Evolutionary conservation across 2,888 invertebrate species (phyloP).

Genomic region (Xestia ashworthii): DNA sequence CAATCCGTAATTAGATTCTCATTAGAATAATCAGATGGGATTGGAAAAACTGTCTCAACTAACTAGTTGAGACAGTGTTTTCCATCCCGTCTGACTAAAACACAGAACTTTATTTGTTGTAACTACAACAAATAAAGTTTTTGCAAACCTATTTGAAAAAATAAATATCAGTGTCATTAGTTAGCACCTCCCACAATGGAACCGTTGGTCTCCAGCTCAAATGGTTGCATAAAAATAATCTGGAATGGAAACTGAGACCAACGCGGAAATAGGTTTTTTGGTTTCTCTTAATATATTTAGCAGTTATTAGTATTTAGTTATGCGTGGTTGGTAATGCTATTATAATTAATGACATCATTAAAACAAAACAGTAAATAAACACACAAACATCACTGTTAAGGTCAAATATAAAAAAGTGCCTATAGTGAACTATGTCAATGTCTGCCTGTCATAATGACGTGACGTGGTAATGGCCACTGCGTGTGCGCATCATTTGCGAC

Average conservation of each 20-base stretch:
- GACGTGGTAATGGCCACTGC: constrained; percentile 55
- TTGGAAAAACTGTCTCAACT: too few species aligned
- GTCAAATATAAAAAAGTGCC: constrained; percentile 36
- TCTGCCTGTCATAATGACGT: constrained; percentile 42
- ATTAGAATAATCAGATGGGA: accelerated
- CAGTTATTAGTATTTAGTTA: background rate
- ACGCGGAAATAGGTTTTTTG: background rate
- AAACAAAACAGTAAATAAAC: constrained; percentile 26
- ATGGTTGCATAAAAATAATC: background rate
- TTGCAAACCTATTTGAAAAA: background rate
- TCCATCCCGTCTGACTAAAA: too few species aligned
- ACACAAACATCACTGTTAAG: constrained; percentile 41
- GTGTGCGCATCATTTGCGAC: constrained; percentile 63
- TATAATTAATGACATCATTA: constrained; percentile 4
- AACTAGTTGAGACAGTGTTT: too few species aligned
- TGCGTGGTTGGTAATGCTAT: background rate
- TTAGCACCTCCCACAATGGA: background rate
- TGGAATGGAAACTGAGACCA: background rate
- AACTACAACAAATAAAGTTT: background rate
- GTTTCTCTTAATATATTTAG: background rate
- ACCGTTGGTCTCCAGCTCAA: background rate
- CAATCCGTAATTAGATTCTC: background rate
- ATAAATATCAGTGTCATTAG: background rate
- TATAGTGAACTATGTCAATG: constrained; percentile 59
- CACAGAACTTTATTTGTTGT: too few species aligned